Evolutionary conservation across 2,888 invertebrate genomes (phyloP).

Genomic region (Caenorhabditis sp.): DNA sequence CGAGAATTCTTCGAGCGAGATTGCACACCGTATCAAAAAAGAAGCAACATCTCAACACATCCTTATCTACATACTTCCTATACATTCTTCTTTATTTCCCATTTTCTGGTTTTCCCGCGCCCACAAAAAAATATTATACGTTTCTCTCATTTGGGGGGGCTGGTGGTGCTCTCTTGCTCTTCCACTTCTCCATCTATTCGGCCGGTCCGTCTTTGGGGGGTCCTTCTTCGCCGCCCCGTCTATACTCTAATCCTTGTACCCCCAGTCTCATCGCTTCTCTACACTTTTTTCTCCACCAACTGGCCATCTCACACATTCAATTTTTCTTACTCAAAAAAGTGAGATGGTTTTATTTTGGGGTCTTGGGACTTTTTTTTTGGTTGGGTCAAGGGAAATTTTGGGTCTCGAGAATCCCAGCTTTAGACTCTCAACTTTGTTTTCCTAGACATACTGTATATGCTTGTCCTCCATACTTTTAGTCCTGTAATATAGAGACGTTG

Average conservation of each 20-base stretch:
- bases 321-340: conserved; percentile 48
- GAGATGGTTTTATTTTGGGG: neutral
- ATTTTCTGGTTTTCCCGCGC: neutral
- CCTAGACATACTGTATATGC: too few species aligned
- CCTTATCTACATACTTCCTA: neutral
- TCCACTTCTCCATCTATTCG: neutral
- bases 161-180: conserved; percentile 16
- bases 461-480: too few species aligned
- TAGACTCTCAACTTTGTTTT: too few species aligned
- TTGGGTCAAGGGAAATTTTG: neutral
- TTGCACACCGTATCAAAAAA: too few species aligned
- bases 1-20: too few species aligned
- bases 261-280: neutral
- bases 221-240: too few species aligned
- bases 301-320: conserved; percentile 12
- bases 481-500: too few species aligned
- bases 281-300: neutral
- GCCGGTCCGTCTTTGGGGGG: conserved; percentile 5
- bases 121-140: conserved; percentile 29
- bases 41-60: too few species aligned
- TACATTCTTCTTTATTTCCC: conserved; percentile 1
- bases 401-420: too few species aligned
- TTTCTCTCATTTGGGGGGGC: conserved; percentile 28
- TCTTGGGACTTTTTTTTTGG: neutral
- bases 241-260: conserved; percentile 42